Conservation (phyloP, 2,888 invertebrate species). For the Brachypterus glaber region DNA sequence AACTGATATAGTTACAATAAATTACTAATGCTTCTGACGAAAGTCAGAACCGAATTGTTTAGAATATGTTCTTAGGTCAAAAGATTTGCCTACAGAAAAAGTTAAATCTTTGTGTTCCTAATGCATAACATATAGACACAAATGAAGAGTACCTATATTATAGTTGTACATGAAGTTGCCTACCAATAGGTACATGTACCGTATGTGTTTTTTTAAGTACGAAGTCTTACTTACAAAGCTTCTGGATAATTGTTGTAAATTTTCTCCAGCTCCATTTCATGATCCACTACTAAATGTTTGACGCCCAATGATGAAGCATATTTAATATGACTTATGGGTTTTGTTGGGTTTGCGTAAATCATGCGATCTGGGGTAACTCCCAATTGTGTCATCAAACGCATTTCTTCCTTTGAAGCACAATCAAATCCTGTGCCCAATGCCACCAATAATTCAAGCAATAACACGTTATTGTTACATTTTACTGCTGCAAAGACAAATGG, state of each 20-base stretch:
- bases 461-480: constrained; percentile 51
- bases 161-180: no score
- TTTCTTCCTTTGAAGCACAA: constrained; percentile 52
- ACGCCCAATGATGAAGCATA: constrained; percentile 45
- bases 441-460: constrained; percentile 40
- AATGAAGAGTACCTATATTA: no score
- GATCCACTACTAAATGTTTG: constrained; percentile 48
- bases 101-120: no score
- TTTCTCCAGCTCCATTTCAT: constrained; percentile 48
- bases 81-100: no score
- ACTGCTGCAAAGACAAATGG: constrained; percentile 40
- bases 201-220: no score
- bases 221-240: constrained; percentile 42
- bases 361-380: constrained; percentile 45
- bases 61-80: no score
- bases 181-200: no score
- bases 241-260: constrained; percentile 43
- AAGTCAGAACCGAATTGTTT: no score
- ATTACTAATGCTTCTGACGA: no score
- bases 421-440: constrained; percentile 51
- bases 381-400: constrained; percentile 42
- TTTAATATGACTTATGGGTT: constrained; percentile 44
- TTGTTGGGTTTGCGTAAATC: constrained; percentile 52
- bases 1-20: no score
- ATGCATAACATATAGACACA: no score